phyloP scores from a whole-genome alignment of 2,888 invertebrate genomes.

The Cataglyphis cursor region DNA sequence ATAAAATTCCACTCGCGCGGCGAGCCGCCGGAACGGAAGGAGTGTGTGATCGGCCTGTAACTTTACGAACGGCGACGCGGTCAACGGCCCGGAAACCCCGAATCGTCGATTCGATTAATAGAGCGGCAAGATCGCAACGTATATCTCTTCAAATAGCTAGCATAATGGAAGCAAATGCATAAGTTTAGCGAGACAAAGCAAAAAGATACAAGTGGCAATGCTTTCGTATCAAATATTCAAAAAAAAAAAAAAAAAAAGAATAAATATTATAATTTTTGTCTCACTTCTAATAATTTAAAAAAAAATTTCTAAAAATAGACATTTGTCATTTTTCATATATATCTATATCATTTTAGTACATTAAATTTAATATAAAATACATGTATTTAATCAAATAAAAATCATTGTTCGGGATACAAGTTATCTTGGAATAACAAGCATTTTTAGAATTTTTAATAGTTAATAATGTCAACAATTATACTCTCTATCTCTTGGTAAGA shows the following conservation, averaged over 20 bases:
- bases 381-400: background rate
- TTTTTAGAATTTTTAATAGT: background rate
- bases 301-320: background rate
- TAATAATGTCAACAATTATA: background rate
- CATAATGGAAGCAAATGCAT: slow-evolving; percentile 16
- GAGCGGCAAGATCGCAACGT: slow-evolving; percentile 31
- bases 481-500: background rate
- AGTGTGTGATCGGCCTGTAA: slow-evolving; percentile 46
- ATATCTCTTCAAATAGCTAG: slow-evolving; percentile 25
- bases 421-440: background rate
- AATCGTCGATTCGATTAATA: slow-evolving; percentile 54
- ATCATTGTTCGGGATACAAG: background rate
- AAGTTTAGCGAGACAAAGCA: background rate
- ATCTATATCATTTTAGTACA: background rate
- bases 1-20: slow-evolving; percentile 67
- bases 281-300: background rate
- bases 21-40: slow-evolving; percentile 44
- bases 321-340: background rate
- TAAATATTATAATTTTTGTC: background rate
- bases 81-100: slow-evolving; percentile 44
- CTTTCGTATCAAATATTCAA: background rate
- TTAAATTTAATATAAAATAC: no score
- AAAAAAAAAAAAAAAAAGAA: background rate
- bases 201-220: background rate
- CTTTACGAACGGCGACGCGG: slow-evolving; percentile 53